A percentile compares a stretch with the other conserved stretches of the same genome.
Conservation (phyloP, 1,140 invertebrate genomes). For the Zeugodacus cucurbitae region DNA sequence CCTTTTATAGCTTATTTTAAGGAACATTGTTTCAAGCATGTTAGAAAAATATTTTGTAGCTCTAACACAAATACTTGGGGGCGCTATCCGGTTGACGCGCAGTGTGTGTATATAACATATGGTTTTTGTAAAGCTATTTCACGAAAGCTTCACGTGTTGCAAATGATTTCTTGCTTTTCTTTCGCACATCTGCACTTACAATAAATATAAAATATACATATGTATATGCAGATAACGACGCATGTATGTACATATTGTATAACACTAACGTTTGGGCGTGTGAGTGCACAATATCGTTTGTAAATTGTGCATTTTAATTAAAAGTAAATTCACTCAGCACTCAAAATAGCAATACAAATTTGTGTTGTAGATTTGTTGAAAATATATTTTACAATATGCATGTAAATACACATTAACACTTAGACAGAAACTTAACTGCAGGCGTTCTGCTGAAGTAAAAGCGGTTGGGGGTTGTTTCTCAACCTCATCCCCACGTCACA, state of each 20-base stretch:
- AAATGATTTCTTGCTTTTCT: not conserved
- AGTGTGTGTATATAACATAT: no score
- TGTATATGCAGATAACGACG: not conserved
- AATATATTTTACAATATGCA: constrained; percentile 23
- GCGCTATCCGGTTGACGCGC: no score
- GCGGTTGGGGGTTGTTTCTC: not conserved
- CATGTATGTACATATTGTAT: no score
- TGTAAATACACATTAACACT: not conserved
- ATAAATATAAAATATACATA: not conserved
- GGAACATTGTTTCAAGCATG: no score
- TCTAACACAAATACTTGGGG: no score
- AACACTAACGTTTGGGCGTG: not conserved
- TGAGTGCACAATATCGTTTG: not conserved
- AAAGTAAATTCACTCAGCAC: constrained; percentile 37
- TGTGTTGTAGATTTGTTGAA: constrained; percentile 32
- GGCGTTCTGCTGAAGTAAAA: not conserved
- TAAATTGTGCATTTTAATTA: constrained; percentile 42
- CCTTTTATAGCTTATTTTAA: no score
- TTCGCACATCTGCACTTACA: not conserved
- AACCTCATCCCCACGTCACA: not conserved
- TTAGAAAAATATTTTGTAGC: no score
- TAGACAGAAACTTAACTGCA: not conserved
- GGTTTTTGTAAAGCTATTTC: not conserved
- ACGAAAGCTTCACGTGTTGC: not conserved
- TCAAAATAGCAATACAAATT: constrained; percentile 34